A percentile compares a stretch with the other conserved stretches of the same genome.
Evolutionary conservation across 2,888 invertebrate genomes (phyloP).

Genomic region (Oscheius sp.): DNA sequence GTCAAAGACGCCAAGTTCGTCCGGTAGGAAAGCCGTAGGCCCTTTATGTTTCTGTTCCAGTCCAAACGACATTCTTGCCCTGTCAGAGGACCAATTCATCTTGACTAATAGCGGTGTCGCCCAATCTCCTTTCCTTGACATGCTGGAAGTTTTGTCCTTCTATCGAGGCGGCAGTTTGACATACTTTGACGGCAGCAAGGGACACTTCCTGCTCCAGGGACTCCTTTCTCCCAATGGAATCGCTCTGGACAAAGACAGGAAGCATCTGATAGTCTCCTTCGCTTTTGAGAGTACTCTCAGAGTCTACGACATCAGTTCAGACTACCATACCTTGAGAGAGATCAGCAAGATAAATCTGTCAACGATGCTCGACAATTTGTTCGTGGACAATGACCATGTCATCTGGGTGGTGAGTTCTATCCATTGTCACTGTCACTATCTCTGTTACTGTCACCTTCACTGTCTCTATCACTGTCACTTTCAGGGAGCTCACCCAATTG

Average conservation of each 20-base stretch:
- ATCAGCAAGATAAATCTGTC: no score
- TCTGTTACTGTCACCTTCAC: background rate
- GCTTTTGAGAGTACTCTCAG: no score
- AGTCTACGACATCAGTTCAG: no score
- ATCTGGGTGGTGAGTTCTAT: background rate
- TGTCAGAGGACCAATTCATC: conserved; percentile 50
- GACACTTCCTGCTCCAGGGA: background rate
- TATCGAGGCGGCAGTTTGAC: conserved; percentile 44
- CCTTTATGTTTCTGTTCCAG: conserved; percentile 17
- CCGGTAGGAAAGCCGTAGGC: conserved; percentile 23
- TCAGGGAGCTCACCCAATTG: conserved; percentile 4
- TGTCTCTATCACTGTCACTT: background rate
- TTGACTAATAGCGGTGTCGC: conserved; percentile 56
- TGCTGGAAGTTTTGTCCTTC: conserved; percentile 42
- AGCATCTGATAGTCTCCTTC: conserved; percentile 45
- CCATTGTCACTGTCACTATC: no score
- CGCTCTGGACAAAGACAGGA: conserved; percentile 38
- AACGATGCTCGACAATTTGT: no score
- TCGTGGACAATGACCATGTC: background rate
- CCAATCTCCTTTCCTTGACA: conserved; percentile 38
- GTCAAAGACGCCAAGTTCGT: conserved; percentile 46
- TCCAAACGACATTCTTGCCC: conserved; percentile 52
- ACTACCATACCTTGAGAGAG: no score
- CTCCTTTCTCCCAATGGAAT: conserved; percentile 2
- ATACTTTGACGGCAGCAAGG: conserved; percentile 47